A percentile compares a stretch with the other conserved stretches of the same genome.
Evolutionary conservation across 1,140 invertebrate species (phyloP).

Genomic region (Trichoplusia ni): DNA sequence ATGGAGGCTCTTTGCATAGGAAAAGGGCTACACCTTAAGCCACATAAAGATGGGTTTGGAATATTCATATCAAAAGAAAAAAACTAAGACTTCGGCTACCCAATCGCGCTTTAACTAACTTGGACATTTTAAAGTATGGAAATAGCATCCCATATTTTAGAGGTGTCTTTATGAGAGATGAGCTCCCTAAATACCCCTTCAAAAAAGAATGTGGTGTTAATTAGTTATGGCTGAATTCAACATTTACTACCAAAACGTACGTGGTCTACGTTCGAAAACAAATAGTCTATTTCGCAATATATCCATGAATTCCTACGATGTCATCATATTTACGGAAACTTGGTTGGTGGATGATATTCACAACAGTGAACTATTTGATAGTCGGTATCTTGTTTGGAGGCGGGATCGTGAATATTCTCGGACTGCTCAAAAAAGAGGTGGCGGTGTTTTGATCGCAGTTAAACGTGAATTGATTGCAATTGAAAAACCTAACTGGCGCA

Average conservation of each 20-base stretch:
- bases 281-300: slow-evolving; percentile 27
- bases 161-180: too few species aligned
- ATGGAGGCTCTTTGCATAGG: too few species aligned
- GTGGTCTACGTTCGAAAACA: slow-evolving; percentile 38
- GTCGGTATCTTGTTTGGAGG: slow-evolving; percentile 39
- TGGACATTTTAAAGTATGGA: too few species aligned
- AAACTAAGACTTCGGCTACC: too few species aligned
- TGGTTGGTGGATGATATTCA: slow-evolving; percentile 32
- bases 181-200: too few species aligned
- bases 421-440: slow-evolving; percentile 30
- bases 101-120: too few species aligned
- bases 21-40: too few species aligned
- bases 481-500: background rate
- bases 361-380: slow-evolving; percentile 34
- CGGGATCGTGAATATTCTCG: slow-evolving; percentile 22
- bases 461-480: background rate
- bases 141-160: too few species aligned
- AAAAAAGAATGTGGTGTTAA: too few species aligned
- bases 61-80: too few species aligned
- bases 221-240: background rate
- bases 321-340: slow-evolving; percentile 37
- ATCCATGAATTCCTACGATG: slow-evolving; percentile 18
- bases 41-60: too few species aligned
- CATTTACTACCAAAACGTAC: slow-evolving; percentile 34
- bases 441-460: slow-evolving; percentile 32